These are phyloP conservation scores for Holcopasites calliopsidis DNA, from an alignment of 1,140 invertebrate genomes.

Conservation along the genomic window DNA sequence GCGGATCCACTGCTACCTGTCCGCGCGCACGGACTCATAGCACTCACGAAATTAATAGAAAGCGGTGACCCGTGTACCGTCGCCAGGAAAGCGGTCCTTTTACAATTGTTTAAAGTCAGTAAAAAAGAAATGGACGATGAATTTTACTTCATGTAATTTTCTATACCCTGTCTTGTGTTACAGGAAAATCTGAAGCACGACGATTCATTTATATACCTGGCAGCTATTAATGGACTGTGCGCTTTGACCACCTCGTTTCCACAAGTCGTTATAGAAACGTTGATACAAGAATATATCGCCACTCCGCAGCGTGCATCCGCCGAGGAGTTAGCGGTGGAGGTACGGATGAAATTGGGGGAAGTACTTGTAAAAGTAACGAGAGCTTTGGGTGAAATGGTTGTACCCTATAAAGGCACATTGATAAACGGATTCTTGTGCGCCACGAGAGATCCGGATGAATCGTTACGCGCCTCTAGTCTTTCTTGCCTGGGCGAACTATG, in stretches of 20 bases:
- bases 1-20: slow-evolving; percentile 88
- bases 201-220: slow-evolving; percentile 92
- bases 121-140: not conserved
- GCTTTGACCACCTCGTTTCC: slow-evolving; percentile 84
- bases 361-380: slow-evolving; percentile 87
- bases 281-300: slow-evolving; percentile 83
- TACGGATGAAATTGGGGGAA: slow-evolving; percentile 91
- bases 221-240: slow-evolving; percentile 88
- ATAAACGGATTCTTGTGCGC: slow-evolving; percentile 87
- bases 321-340: slow-evolving; percentile 80
- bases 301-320: slow-evolving; percentile 68
- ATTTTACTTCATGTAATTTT: not conserved
- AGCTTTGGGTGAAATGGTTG: slow-evolving; percentile 87
- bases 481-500: slow-evolving; percentile 93
- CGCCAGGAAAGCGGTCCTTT: slow-evolving; percentile 84
- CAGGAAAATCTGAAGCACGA: slow-evolving; percentile 87
- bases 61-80: slow-evolving; percentile 83
- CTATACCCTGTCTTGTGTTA: slow-evolving; percentile 59
- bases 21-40: slow-evolving; percentile 88
- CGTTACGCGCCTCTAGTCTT: slow-evolving; percentile 90
- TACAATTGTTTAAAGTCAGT: slow-evolving; percentile 85
- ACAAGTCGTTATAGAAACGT: slow-evolving; percentile 83
- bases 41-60: slow-evolving; percentile 86
- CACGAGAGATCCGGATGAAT: slow-evolving; percentile 84
- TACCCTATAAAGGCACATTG: slow-evolving; percentile 85